Evolutionary conservation across 2,888 invertebrate genomes (phyloP).

Genomic region (Plutella xylostella): DNA sequence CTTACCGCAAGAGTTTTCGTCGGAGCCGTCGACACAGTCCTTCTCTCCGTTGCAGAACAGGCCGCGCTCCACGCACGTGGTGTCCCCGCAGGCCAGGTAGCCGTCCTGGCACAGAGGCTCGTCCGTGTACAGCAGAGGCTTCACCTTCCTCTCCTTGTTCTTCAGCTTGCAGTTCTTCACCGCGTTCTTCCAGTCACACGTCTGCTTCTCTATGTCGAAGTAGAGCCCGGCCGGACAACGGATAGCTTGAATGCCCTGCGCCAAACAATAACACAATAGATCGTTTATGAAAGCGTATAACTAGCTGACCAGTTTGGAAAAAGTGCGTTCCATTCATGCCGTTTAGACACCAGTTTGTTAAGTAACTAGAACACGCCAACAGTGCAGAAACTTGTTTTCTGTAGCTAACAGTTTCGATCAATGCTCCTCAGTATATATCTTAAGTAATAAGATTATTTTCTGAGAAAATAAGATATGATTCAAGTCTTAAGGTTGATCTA

Average conservation of each 20-base stretch:
- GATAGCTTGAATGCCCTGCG: constrained; percentile 89
- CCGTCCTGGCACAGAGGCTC: constrained; percentile 92
- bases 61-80: constrained; percentile 87
- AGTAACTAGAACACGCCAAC: not conserved
- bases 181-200: constrained; percentile 93
- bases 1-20: constrained; percentile 92
- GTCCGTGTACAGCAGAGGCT: constrained; percentile 88
- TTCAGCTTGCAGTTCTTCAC: constrained; percentile 94
- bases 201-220: constrained; percentile 95
- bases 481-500: constrained; percentile 3
- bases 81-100: constrained; percentile 88
- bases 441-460: no score
- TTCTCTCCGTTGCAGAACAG: constrained; percentile 94
- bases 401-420: no score
- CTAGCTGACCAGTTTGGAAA: not conserved
- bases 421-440: no score
- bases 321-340: not conserved
- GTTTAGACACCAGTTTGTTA: not conserved
- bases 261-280: constrained; percentile 6
- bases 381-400: no score
- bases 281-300: constrained; percentile 22
- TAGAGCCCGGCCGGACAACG: constrained; percentile 92
- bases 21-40: constrained; percentile 89
- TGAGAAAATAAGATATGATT: not conserved
- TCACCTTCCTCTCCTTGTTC: constrained; percentile 89